Evolutionary conservation across 2,113 vertebrate genomes (phyloP).

Genomic region (Daphoenositta chrysoptera): DNA sequence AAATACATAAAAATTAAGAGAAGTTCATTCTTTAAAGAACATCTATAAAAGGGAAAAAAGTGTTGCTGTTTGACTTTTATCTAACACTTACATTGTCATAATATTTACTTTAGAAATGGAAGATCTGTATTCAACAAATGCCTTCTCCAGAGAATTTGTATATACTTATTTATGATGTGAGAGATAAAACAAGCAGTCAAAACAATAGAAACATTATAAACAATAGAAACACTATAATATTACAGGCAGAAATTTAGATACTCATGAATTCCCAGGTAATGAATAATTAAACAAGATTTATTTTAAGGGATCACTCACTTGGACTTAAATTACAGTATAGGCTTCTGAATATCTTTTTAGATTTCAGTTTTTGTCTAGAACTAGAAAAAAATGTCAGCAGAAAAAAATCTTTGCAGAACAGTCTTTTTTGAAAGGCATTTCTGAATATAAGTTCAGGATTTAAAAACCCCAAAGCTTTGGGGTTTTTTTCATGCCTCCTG

Average conservation of each 20-base stretch:
- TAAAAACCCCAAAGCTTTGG: background rate
- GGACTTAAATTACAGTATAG: background rate
- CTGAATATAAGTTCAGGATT: background rate
- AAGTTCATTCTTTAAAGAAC: background rate
- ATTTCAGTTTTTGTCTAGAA: background rate
- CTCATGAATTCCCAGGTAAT: background rate
- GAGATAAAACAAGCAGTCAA: background rate
- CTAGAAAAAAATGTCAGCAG: background rate
- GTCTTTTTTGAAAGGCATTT: background rate
- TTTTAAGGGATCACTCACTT: background rate
- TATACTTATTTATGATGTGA: background rate
- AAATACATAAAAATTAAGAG: background rate
- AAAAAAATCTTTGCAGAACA: background rate
- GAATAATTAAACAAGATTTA: background rate
- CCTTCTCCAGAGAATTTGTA: background rate
- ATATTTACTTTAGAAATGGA: background rate
- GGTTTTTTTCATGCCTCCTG: background rate
- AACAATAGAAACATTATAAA: background rate
- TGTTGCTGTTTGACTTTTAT: background rate
- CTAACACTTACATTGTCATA: background rate
- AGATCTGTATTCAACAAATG: background rate
- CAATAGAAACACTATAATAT: background rate
- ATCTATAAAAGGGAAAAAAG: background rate
- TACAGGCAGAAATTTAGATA: background rate
- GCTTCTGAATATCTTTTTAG: background rate